Base-by-base conservation (phyloP, 1,140 invertebrate species). In the Magallana gigas region DNA sequence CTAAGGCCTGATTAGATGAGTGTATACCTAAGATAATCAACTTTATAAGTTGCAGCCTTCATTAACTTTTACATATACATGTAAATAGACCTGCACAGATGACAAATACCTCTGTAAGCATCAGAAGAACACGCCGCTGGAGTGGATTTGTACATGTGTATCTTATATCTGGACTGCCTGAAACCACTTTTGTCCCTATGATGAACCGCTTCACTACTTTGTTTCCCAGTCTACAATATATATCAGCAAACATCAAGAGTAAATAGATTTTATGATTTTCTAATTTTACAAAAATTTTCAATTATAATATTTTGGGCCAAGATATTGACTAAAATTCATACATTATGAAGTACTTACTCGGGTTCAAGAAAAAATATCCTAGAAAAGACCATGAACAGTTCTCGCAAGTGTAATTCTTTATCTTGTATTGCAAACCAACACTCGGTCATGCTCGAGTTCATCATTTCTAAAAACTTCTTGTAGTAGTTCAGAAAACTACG, bases 141-240 rank as follows among this genome's bases (percentile, higher is more conserved):
- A 23, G 18, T 71, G 18, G 16, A 18, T 23, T 23, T 71, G 29
- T 9, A 29, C 64, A 71, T 9, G 64, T 71, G 23, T 23, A 71
- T 18, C 64, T 71, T 71, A 71, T 11, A 29, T 71, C 64, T 23
- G 64, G 64, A 71, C 6, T 71, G 9, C 64, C 18, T n/a, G 64
- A 71, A 18, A 71, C 64, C n/a, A 71, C 64, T 3, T 29, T 16
- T 71, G 64, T 18, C 9, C 64, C 64, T 23, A 71, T 71, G 64
- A 71, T 71, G 18, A 71, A 71, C 18, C 64, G 64, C n/a, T 71
- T 71, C 64, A 71, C 64, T 71, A 23, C 64, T n/a, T 71, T 71
- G 18, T 23, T 18, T 23, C 64, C 64, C 64, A 71, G 11, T 71
- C 64, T 71, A 11, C 6, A 71, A 71, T 18, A 64, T 18, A 64